These are phyloP conservation scores for Buathra laborator DNA, from an alignment of 2,888 invertebrate genomes.

Conservation along the genomic window DNA sequence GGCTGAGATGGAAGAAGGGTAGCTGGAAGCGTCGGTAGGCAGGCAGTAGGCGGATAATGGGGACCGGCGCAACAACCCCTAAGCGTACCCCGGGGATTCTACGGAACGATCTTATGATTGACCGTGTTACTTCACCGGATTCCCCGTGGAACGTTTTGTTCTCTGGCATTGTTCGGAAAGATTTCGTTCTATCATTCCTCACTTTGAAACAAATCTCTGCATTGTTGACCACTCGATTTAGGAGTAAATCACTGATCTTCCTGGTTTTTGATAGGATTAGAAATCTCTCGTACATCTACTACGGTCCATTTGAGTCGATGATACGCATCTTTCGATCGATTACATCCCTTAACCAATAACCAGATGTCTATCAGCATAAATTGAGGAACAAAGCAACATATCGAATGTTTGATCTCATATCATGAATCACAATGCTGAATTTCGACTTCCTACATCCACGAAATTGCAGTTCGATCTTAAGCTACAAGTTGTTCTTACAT, in stretches of 20 bases:
- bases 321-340: not conserved
- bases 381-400: not conserved
- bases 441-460: not conserved
- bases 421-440: not conserved
- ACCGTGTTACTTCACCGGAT: conserved; percentile 81
- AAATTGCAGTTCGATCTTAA: not conserved
- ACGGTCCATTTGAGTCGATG: not conserved
- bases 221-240: conserved; percentile 6
- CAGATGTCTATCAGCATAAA: not conserved
- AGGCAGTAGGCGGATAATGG: conserved; percentile 62
- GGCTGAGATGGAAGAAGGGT: conserved; percentile 70
- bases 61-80: conserved; percentile 70
- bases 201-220: conserved; percentile 23
- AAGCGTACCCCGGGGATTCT: conserved; percentile 83
- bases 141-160: conserved; percentile 82
- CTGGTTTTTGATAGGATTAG: not conserved
- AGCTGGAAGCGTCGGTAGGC: conserved; percentile 47
- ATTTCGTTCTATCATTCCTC: not conserved
- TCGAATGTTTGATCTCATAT: not conserved
- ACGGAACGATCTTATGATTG: conserved; percentile 85
- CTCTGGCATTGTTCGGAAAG: conserved; percentile 67
- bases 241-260: not conserved
- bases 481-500: not conserved
- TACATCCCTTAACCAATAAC: not conserved
- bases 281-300: not conserved